Percentiles rank a stretch among this genome's conserved stretches.
Evolutionary conservation across 2,797 vertebrate genomes (phyloP).

Genomic region (Emys orbicularis): DNA sequence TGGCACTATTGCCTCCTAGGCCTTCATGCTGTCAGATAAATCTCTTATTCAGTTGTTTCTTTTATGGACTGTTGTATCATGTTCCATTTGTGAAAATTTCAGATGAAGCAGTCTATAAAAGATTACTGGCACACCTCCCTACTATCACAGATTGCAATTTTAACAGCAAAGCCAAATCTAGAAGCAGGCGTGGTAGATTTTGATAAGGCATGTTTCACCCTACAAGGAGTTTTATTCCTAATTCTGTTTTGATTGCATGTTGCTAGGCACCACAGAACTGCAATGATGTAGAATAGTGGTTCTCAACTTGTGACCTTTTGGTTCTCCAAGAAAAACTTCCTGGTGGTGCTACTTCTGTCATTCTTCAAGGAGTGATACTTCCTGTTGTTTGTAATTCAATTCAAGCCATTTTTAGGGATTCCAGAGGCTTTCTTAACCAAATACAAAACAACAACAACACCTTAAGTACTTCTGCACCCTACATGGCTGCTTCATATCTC

Average conservation of each 20-base stretch:
- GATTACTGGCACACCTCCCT: not conserved
- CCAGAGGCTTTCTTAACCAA: not conserved
- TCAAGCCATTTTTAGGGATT: not conserved
- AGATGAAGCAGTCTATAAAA: not conserved
- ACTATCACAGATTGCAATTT: not conserved
- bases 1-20: not conserved
- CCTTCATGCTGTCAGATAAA: not conserved
- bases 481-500: not conserved
- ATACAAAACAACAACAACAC: not conserved
- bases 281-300: not conserved
- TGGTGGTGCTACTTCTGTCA: not conserved
- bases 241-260: not conserved
- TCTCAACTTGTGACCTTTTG: not conserved
- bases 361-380: slow-evolving; percentile 38
- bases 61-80: not conserved
- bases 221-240: not conserved
- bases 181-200: not conserved
- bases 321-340: not conserved
- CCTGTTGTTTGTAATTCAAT: not conserved
- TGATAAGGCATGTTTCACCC: not conserved
- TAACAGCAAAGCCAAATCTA: not conserved
- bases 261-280: not conserved
- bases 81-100: not conserved
- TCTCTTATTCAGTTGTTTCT: not conserved
- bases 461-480: slow-evolving; percentile 32